These are phyloP conservation scores for Saimiri boliviensis DNA, from an alignment of 2,113 vertebrate genomes.

Conservation along the genomic window DNA sequence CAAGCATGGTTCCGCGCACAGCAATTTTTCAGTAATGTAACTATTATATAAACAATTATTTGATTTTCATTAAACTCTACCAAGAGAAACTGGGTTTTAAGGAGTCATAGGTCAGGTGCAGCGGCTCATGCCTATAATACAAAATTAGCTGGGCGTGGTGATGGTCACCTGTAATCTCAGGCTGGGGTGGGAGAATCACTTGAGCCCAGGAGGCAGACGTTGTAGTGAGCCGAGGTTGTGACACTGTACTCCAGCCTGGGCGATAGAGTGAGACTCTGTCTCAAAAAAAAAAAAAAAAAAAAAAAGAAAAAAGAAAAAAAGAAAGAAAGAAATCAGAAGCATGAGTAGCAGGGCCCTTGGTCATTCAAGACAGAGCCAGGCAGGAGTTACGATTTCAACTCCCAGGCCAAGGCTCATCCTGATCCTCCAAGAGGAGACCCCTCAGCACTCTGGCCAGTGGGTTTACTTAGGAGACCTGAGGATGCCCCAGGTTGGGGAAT, in stretches of 20 bases:
- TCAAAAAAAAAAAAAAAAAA: not conserved
- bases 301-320: not conserved
- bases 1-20: not conserved
- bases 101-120: not conserved
- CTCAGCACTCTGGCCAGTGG: not conserved
- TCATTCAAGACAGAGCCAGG: not conserved
- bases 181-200: not conserved
- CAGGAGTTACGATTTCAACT: not conserved
- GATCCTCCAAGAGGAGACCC: not conserved
- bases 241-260: not conserved
- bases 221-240: not conserved
- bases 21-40: not conserved
- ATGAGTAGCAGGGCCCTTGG: no score
- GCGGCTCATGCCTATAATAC: not conserved
- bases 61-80: not conserved
- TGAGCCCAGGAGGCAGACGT: not conserved
- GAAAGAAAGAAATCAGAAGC: not conserved
- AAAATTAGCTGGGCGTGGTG: not conserved
- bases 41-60: not conserved
- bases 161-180: not conserved
- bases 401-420: not conserved
- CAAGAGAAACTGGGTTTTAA: conserved; percentile 20
- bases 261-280: not conserved
- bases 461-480: not conserved
- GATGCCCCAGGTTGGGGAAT: not conserved